Evolutionary conservation across 2,888 invertebrate species (phyloP).

Genomic region (Pristionchus entomophagus): DNA sequence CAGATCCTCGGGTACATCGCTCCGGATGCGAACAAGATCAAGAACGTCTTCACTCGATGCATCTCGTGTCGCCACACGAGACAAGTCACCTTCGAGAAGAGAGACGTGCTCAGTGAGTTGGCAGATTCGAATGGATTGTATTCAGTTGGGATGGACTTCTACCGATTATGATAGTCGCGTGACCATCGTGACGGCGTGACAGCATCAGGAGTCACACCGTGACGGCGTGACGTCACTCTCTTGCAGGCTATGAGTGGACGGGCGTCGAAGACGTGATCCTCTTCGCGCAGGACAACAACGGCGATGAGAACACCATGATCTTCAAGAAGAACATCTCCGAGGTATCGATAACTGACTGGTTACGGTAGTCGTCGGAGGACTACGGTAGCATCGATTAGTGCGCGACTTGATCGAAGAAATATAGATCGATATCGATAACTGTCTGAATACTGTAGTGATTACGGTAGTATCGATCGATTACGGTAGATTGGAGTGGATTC

Average conservation of each 20-base stretch:
- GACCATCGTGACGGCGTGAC: no score
- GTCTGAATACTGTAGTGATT: neutral
- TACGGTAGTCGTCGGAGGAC: neutral
- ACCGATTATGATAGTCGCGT: neutral
- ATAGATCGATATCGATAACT: neutral
- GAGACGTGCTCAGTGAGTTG: constrained; percentile 67
- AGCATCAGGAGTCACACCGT: neutral
- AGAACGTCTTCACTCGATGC: constrained; percentile 72
- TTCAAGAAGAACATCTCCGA: constrained; percentile 74
- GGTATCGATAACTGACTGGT: constrained; percentile 48
- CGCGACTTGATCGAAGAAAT: neutral
- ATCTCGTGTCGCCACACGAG: constrained; percentile 68
- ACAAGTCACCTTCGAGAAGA: constrained; percentile 72
- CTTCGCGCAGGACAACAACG: constrained; percentile 73
- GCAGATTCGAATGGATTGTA: neutral
- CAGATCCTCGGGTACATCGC: constrained; percentile 70
- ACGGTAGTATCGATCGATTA: neutral
- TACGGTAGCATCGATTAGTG: neutral
- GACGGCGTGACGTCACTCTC: neutral
- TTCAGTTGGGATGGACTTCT: no score
- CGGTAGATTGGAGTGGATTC: no score
- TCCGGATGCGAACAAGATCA: constrained; percentile 71
- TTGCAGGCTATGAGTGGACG: constrained; percentile 73
- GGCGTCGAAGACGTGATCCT: constrained; percentile 71
- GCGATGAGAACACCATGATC: constrained; percentile 73